Evolutionary conservation across 2,888 invertebrate genomes (phyloP).

Genomic region (Polydrusus pterygomalis): DNA sequence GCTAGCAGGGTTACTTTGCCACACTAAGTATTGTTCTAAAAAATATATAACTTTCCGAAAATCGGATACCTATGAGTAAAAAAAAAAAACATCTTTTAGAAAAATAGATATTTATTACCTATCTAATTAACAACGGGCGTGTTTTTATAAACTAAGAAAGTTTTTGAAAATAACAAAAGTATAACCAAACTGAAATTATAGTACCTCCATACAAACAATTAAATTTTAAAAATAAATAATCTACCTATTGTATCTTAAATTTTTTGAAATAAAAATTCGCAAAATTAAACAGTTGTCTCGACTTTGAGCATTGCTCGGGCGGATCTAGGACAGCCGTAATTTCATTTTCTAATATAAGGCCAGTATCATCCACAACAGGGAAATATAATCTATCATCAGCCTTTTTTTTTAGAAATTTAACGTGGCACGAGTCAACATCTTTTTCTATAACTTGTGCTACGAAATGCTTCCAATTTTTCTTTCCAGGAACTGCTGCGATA

Average conservation of each 20-base stretch:
- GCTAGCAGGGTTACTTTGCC: slow-evolving; percentile 10
- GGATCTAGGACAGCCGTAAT: slow-evolving; percentile 16
- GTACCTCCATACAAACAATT: not conserved
- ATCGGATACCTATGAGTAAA: slow-evolving; percentile 3
- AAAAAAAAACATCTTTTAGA: not conserved
- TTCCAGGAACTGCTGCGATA: not conserved
- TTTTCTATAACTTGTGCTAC: slow-evolving; percentile 9
- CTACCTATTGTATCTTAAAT: not conserved
- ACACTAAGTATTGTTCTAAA: slow-evolving; percentile 1
- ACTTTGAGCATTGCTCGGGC: slow-evolving; percentile 19
- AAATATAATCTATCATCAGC: slow-evolving; percentile 8
- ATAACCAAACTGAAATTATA: not conserved
- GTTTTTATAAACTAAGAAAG: not conserved
- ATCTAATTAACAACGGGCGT: not conserved
- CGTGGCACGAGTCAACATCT: slow-evolving; percentile 16
- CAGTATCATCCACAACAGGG: slow-evolving; percentile 25
- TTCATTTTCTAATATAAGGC: slow-evolving; percentile 21
- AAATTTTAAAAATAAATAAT: not conserved
- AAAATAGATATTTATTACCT: not conserved
- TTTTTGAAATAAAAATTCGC: slow-evolving; percentile 24
- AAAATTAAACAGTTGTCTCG: slow-evolving; percentile 23
- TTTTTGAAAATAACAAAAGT: not conserved
- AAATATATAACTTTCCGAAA: slow-evolving; percentile 4
- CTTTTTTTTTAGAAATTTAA: slow-evolving; percentile 15
- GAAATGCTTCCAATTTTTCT: slow-evolving; percentile 1